Percentiles rank a stretch among this genome's conserved stretches.
These are phyloP conservation scores for Lasioglossum oenotherae DNA, from an alignment of 2,888 invertebrate genomes.

Conservation along the genomic window DNA sequence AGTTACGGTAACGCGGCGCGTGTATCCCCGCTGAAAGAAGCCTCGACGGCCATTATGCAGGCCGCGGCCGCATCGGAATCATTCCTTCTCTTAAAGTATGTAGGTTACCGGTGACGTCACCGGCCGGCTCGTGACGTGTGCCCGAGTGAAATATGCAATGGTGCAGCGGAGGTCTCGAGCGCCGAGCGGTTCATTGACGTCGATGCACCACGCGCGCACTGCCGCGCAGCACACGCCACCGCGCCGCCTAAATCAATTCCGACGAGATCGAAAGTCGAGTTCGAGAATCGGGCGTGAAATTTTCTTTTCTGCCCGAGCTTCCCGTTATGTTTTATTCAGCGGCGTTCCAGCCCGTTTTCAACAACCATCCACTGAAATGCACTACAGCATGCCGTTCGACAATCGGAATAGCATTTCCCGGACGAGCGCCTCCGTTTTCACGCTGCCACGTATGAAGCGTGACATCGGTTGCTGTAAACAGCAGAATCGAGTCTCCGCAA, in stretches of 20 bases:
- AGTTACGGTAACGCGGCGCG: background rate
- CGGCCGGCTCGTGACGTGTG: conserved; percentile 43
- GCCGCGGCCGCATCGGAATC: conserved; percentile 34
- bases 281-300: background rate
- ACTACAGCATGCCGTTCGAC: background rate
- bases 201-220: conserved; percentile 4
- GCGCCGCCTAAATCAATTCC: conserved; percentile 11
- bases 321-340: background rate
- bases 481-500: background rate
- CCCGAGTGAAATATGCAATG: conserved; percentile 47
- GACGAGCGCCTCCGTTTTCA: background rate
- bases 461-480: background rate
- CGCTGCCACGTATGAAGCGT: background rate
- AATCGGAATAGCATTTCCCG: background rate
- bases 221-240: background rate
- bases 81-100: conserved; percentile 72
- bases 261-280: background rate
- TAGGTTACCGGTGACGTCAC: conserved; percentile 81
- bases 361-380: background rate
- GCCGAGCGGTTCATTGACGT: conserved; percentile 45
- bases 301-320: background rate
- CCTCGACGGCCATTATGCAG: conserved; percentile 24
- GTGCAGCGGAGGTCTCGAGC: conserved; percentile 14
- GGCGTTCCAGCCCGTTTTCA: background rate
- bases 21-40: background rate